These are phyloP conservation scores for Numenius arquata DNA, from an alignment of 2,113 vertebrate species.

Conservation along the genomic window DNA sequence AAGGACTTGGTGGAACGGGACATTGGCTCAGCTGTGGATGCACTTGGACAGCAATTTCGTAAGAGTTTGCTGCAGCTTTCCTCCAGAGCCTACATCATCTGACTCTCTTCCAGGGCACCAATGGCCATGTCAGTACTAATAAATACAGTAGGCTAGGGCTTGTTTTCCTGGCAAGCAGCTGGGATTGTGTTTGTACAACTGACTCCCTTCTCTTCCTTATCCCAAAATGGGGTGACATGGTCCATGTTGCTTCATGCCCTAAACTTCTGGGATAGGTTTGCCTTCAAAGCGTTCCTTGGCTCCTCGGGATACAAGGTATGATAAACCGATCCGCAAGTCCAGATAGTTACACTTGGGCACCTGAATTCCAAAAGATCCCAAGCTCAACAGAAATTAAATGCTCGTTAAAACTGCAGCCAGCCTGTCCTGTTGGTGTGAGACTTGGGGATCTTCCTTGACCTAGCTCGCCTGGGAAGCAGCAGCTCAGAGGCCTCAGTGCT, in stretches of 20 bases:
- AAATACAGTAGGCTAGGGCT: neutral
- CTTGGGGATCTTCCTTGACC: neutral
- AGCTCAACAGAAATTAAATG: neutral
- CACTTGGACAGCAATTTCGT: neutral
- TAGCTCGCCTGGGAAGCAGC: neutral
- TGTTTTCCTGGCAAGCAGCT: neutral
- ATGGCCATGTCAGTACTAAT: neutral
- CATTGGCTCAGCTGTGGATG: neutral
- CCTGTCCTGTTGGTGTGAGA: neutral
- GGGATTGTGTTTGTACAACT: neutral
- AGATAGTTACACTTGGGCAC: neutral
- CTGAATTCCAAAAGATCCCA: neutral
- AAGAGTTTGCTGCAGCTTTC: neutral
- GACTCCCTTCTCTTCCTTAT: neutral
- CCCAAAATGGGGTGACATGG: neutral
- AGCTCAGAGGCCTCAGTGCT: neutral
- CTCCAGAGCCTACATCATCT: neutral
- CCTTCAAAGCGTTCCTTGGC: neutral
- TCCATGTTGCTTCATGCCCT: neutral
- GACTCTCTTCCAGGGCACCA: neutral
- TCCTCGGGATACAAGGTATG: neutral
- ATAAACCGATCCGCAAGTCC: fast-evolving
- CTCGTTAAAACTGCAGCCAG: neutral
- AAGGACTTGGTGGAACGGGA: fast-evolving
- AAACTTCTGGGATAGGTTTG: neutral